Evolutionary conservation across 2,797 vertebrate genomes (phyloP).

Genomic region (Chelon auratus): DNA sequence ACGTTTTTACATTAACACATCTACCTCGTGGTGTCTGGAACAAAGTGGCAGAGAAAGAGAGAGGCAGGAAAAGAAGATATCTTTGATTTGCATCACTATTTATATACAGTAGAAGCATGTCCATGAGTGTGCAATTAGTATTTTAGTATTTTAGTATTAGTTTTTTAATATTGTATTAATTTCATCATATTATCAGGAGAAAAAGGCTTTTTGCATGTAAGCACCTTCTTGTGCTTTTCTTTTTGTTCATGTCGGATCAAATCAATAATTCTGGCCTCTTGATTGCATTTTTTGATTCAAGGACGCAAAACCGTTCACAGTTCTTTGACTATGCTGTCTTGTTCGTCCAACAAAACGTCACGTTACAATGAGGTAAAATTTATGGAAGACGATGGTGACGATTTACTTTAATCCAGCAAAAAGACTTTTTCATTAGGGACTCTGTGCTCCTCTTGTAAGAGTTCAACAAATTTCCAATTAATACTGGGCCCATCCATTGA

Average conservation of each 20-base stretch:
- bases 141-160: too few relatives aligned
- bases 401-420: too few relatives aligned
- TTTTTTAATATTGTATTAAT: too few relatives aligned
- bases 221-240: background rate
- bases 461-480: too few relatives aligned
- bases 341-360: background rate
- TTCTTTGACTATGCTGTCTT: background rate
- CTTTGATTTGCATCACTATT: background rate
- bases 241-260: background rate
- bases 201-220: too few relatives aligned
- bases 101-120: background rate
- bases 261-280: too few relatives aligned
- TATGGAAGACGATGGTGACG: background rate
- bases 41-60: background rate
- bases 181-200: too few relatives aligned
- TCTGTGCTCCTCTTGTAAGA: too few relatives aligned
- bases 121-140: background rate
- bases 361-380: background rate
- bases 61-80: background rate
- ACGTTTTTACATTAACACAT: background rate
- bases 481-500: too few relatives aligned
- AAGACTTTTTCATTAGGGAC: too few relatives aligned
- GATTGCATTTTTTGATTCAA: background rate
- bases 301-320: background rate
- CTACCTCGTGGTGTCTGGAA: background rate